Conservation (phyloP, 2,888 invertebrate genomes). For the Scotopteryx bipunctaria region DNA sequence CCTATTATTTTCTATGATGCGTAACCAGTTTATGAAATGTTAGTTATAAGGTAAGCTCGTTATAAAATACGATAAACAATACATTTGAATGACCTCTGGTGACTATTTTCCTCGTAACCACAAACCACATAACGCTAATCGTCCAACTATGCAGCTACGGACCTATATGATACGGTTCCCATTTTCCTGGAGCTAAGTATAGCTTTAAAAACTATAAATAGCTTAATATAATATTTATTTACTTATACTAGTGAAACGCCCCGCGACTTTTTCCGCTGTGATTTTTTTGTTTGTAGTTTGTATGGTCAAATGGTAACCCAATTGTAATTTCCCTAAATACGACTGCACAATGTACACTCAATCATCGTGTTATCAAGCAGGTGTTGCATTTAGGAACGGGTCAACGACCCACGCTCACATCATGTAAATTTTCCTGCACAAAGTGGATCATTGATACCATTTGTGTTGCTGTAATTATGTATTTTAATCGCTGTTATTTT, state of each 20-base stretch:
- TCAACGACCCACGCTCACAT: slow-evolving; percentile 25
- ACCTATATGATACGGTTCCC: neutral
- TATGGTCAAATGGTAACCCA: neutral
- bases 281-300: too few relatives aligned
- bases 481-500: slow-evolving; percentile 16
- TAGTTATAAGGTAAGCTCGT: neutral
- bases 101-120: slow-evolving; percentile 21
- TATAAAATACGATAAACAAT: slow-evolving; percentile 11
- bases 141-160: slow-evolving; percentile 9
- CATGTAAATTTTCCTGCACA: slow-evolving; percentile 37
- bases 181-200: neutral
- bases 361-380: slow-evolving; percentile 33
- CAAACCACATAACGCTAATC: slow-evolving; percentile 24
- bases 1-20: neutral
- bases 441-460: slow-evolving; percentile 34
- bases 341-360: slow-evolving; percentile 21
- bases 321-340: slow-evolving; percentile 3
- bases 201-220: neutral
- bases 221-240: neutral
- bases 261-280: too few relatives aligned
- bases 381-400: slow-evolving; percentile 29
- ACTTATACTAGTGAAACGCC: too few relatives aligned
- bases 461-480: slow-evolving; percentile 27
- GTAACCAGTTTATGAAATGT: neutral
- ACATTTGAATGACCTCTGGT: slow-evolving; percentile 19